Percentiles rank a stretch among this genome's conserved stretches.
These are phyloP conservation scores for Drosophila algonquin DNA, from an alignment of 2,888 invertebrate species.

Conservation along the genomic window DNA sequence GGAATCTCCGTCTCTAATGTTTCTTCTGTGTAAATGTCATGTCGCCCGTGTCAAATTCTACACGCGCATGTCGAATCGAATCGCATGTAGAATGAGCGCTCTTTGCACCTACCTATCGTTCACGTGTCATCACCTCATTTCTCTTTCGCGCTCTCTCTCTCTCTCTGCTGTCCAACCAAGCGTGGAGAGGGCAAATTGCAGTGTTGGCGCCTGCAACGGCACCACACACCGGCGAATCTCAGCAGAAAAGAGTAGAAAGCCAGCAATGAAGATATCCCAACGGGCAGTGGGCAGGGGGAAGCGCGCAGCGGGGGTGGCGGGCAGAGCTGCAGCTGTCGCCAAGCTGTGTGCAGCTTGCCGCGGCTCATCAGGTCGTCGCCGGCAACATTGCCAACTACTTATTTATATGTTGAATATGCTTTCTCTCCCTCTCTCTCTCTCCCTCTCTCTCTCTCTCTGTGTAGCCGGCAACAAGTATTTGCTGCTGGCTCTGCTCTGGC, in stretches of 20 bases:
- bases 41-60: background rate
- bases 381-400: conserved; percentile 47
- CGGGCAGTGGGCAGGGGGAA: background rate
- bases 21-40: background rate
- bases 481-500: background rate
- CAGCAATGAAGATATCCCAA: conserved; percentile 22
- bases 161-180: conserved; percentile 16
- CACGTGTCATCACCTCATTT: conserved; percentile 22
- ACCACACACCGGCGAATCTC: conserved; percentile 10
- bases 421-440: too few species aligned
- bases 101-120: conserved; percentile 27
- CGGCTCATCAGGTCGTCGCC: conserved; percentile 52
- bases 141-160: conserved; percentile 12
- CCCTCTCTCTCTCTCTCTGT: conserved; percentile 14
- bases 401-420: background rate
- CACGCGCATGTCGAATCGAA: conserved; percentile 33
- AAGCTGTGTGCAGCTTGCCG: background rate
- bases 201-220: conserved; percentile 30
- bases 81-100: conserved; percentile 31
- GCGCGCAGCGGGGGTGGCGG: too few species aligned
- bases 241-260: conserved; percentile 4
- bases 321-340: background rate
- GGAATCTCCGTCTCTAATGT: background rate
- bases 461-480: conserved; percentile 14
- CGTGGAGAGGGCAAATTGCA: conserved; percentile 38